phyloP scores from a whole-genome alignment of 2,797 vertebrate genomes.

The Epinephelus coioides region DNA sequence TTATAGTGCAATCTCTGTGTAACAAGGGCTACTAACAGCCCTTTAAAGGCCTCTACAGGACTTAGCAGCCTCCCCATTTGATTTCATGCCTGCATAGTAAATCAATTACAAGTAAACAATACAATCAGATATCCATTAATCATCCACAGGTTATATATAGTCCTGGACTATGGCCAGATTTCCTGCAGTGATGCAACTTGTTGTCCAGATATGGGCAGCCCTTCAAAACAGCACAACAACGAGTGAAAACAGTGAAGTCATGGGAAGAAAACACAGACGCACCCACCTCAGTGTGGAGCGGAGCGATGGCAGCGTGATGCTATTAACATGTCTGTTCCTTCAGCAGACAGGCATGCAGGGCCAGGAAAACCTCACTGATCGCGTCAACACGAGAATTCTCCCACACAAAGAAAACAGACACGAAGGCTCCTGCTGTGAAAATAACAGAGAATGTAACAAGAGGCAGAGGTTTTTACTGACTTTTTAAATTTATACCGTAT shows the following conservation, averaged over 20 bases:
- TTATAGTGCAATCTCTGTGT: too few relatives aligned
- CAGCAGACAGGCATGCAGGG: conserved; percentile 23
- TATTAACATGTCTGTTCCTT: conserved; percentile 20
- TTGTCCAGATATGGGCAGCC: conserved; percentile 32
- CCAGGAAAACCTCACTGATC: conserved; percentile 47
- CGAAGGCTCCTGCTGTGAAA: conserved; percentile 21
- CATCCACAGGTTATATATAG: conserved; percentile 29
- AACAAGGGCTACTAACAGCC: not conserved
- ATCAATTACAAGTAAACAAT: conserved; percentile 17
- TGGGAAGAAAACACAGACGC: conserved; percentile 53
- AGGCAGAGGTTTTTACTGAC: conserved; percentile 5
- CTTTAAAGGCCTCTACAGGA: not conserved
- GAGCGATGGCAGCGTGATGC: conserved; percentile 13
- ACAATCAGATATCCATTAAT: conserved; percentile 3
- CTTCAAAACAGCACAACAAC: conserved; percentile 33
- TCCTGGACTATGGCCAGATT: conserved; percentile 16
- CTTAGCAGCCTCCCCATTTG: not conserved
- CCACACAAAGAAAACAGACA: conserved; percentile 31
- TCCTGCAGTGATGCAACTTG: conserved; percentile 55
- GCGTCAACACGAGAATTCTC: conserved; percentile 24
- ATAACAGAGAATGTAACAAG: conserved; percentile 28
- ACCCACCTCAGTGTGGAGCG: conserved; percentile 43
- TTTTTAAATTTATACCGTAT: not conserved
- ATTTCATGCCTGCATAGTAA: not conserved
- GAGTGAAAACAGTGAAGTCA: conserved; percentile 62